Conservation (phyloP, 2,888 invertebrate species). For the Drosophila hawaiiensis region DNA sequence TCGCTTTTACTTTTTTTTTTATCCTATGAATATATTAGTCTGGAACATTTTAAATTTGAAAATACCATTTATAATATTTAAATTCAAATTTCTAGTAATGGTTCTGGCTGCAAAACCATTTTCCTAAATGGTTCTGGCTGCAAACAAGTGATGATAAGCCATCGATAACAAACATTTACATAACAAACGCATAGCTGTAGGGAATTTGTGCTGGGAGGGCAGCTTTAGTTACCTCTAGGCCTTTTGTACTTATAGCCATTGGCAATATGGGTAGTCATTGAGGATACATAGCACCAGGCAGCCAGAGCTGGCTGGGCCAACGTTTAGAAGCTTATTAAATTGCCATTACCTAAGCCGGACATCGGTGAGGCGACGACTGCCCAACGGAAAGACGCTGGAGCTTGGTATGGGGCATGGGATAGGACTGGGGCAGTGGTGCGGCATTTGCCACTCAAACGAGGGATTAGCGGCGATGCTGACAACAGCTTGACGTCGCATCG, state of each 20-base stretch:
- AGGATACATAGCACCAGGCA: slow-evolving; percentile 7
- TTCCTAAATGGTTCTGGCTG: background rate
- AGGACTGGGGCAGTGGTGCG: slow-evolving; percentile 44
- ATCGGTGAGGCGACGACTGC: slow-evolving; percentile 42
- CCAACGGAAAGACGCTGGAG: slow-evolving; percentile 5
- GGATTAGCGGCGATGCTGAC: slow-evolving; percentile 80
- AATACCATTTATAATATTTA: background rate
- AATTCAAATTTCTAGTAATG: background rate
- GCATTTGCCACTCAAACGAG: slow-evolving; percentile 80
- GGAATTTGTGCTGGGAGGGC: background rate
- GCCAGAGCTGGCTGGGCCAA: slow-evolving; percentile 11
- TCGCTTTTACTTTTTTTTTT: no score
- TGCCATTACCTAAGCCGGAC: slow-evolving; percentile 80
- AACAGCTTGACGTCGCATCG: slow-evolving; percentile 73
- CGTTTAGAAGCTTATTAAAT: slow-evolving; percentile 79
- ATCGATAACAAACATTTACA: background rate
- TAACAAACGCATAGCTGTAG: background rate
- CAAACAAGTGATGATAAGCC: background rate
- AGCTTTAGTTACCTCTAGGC: slow-evolving; percentile 7
- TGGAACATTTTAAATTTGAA: background rate
- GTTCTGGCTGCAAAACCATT: background rate
- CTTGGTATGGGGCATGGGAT: background rate
- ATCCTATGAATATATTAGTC: background rate
- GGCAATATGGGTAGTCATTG: slow-evolving; percentile 21
- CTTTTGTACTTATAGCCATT: slow-evolving; percentile 16